Conservation (phyloP, 2,888 invertebrate genomes). For the Hydrotaea diabolus region DNA sequence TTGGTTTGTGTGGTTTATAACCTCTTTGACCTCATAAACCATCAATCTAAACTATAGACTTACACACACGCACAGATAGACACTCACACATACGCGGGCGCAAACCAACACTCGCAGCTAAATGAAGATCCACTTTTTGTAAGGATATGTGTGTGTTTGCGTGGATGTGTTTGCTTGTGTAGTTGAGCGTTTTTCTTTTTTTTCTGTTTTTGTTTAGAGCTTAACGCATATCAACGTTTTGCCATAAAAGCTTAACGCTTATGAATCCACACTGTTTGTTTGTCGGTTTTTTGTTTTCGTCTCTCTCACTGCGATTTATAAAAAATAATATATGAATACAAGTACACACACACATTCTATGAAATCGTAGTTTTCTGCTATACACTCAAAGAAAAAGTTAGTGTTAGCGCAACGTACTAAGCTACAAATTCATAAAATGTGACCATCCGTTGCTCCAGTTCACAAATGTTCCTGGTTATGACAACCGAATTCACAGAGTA, state of each 20-base stretch:
- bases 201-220: slow-evolving; percentile 33
- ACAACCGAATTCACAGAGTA: too few relatives aligned
- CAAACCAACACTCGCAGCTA: slow-evolving; percentile 8
- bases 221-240: slow-evolving; percentile 55
- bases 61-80: background rate
- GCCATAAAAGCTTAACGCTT: slow-evolving; percentile 49
- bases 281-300: too few relatives aligned
- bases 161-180: background rate
- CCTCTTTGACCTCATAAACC: slow-evolving; percentile 54
- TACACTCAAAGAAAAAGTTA: slow-evolving; percentile 6
- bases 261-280: background rate
- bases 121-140: slow-evolving; percentile 39
- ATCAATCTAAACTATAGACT: slow-evolving; percentile 56
- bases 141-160: background rate
- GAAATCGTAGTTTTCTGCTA: background rate
- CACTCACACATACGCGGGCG: background rate
- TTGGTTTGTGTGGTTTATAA: slow-evolving; percentile 54
- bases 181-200: background rate
- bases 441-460: too few relatives aligned
- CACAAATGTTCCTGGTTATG: too few relatives aligned
- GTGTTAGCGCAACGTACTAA: too few relatives aligned
- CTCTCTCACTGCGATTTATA: slow-evolving; percentile 12
- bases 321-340: slow-evolving; percentile 35
- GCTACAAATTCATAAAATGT: too few relatives aligned
- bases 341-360: background rate